Percentiles rank a stretch among this genome's conserved stretches.
Evolutionary conservation across 1,140 invertebrate genomes (phyloP).

Genomic region (Physella acuta): DNA sequence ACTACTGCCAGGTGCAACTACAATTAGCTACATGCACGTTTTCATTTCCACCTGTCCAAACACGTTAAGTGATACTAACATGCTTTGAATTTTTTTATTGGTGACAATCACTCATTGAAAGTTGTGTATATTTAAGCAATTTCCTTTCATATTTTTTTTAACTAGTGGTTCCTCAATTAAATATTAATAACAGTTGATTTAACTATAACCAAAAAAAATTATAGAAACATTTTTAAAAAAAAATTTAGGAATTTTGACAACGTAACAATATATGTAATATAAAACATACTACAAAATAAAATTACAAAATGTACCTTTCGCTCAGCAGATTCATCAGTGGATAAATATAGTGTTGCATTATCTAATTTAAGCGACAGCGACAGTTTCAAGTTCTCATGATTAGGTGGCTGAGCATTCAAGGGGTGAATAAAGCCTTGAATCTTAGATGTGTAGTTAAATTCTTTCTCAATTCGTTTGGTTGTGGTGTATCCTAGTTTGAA

Average conservation of each 20-base stretch:
- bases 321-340: slow-evolving; percentile 41
- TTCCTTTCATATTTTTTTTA: too few species aligned
- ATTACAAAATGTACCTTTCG: slow-evolving; percentile 35
- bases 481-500: slow-evolving; percentile 67
- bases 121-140: too few species aligned
- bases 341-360: slow-evolving; percentile 44
- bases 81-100: too few species aligned
- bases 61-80: too few species aligned
- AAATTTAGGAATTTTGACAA: not conserved
- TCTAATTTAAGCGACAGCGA: slow-evolving; percentile 40
- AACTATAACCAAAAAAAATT: not conserved
- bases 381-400: slow-evolving; percentile 34
- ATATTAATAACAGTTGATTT: not conserved
- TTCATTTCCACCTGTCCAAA: too few species aligned
- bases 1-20: too few species aligned
- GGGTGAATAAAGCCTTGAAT: slow-evolving; percentile 80
- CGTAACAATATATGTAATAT: too few species aligned
- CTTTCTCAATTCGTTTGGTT: slow-evolving; percentile 54
- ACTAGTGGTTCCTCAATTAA: too few species aligned
- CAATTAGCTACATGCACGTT: too few species aligned
- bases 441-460: slow-evolving; percentile 63
- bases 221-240: not conserved
- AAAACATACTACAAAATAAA: too few species aligned
- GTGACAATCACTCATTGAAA: too few species aligned
- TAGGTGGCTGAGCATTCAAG: slow-evolving; percentile 71